These are phyloP conservation scores for Bimastos eiseni DNA, from an alignment of 2,888 invertebrate genomes.

Conservation along the genomic window DNA sequence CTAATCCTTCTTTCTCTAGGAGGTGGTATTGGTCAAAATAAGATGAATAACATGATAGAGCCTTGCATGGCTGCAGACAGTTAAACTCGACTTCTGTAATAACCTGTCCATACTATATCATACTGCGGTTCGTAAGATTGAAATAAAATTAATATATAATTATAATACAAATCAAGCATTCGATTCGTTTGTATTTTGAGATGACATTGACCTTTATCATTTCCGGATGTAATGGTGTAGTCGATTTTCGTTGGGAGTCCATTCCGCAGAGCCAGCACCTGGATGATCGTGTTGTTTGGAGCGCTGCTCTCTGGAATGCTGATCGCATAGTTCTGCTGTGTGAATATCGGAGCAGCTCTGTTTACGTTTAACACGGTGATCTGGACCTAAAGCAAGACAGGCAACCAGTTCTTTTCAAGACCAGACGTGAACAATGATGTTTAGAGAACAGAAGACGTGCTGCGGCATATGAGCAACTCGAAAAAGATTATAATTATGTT, in stretches of 20 bases:
- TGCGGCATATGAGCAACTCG: background rate
- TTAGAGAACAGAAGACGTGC: background rate
- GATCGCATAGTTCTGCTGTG: conserved; percentile 70
- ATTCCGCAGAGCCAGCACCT: conserved; percentile 77
- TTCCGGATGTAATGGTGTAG: conserved; percentile 74
- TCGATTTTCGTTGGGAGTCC: conserved; percentile 75
- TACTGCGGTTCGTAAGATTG: too few species aligned
- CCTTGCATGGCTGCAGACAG: too few species aligned
- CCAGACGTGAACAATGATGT: background rate
- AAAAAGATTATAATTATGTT: too few species aligned
- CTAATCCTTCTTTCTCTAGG: too few species aligned
- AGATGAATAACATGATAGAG: too few species aligned
- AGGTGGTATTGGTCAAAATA: too few species aligned
- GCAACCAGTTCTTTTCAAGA: background rate
- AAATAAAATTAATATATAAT: too few species aligned
- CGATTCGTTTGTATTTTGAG: background rate
- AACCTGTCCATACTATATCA: too few species aligned
- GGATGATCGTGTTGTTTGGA: conserved; percentile 77
- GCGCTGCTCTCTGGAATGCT: conserved; percentile 80
- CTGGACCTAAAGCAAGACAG: background rate
- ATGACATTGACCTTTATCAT: conserved; percentile 64
- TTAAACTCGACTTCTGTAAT: too few species aligned
- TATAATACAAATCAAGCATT: background rate
- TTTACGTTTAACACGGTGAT: background rate
- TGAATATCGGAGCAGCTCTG: background rate